These are phyloP conservation scores for Hippocampus guttulatus DNA, from an alignment of 2,113 vertebrate genomes.

Conservation along the genomic window DNA sequence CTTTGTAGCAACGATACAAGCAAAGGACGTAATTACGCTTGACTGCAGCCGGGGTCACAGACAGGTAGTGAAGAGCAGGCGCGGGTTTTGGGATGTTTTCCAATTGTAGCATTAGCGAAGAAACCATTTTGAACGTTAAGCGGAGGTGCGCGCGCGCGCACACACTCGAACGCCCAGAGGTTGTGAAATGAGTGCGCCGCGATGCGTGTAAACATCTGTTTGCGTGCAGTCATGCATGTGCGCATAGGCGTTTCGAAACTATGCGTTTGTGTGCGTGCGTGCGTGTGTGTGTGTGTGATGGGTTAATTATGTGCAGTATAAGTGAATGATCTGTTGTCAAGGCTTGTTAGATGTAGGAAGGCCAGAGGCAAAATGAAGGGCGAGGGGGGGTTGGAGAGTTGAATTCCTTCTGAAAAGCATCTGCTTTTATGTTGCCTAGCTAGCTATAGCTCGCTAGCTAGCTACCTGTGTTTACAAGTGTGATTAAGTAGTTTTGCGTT, in stretches of 20 bases:
- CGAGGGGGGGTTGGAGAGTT: constrained; percentile 52
- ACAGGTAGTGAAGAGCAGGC: constrained; percentile 38
- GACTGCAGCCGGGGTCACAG: constrained; percentile 56
- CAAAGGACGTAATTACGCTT: constrained; percentile 27
- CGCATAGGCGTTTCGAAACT: constrained; percentile 17
- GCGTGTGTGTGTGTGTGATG: constrained; percentile 58
- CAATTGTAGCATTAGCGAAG: constrained; percentile 60
- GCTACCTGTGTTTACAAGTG: too few relatives aligned
- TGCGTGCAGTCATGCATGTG: constrained; percentile 32
- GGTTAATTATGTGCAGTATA: constrained; percentile 74
- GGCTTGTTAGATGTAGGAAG: constrained; percentile 69
- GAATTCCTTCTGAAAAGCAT: constrained; percentile 70
- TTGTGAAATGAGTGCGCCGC: constrained; percentile 35
- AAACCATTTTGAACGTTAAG: constrained; percentile 43
- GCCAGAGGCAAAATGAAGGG: constrained; percentile 63
- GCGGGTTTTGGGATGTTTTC: constrained; percentile 41
- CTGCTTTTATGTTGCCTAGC: constrained; percentile 70
- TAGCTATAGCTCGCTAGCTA: constrained; percentile 4
- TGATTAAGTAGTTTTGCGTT: too few relatives aligned
- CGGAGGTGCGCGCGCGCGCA: too few relatives aligned
- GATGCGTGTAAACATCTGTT: constrained; percentile 42
- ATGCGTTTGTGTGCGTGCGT: constrained; percentile 16
- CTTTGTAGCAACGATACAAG: constrained; percentile 39
- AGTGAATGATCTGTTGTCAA: constrained; percentile 73
- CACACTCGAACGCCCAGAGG: constrained; percentile 28